Conservation (phyloP, 1,140 invertebrate genomes). For the Nasonia longicornis region DNA sequence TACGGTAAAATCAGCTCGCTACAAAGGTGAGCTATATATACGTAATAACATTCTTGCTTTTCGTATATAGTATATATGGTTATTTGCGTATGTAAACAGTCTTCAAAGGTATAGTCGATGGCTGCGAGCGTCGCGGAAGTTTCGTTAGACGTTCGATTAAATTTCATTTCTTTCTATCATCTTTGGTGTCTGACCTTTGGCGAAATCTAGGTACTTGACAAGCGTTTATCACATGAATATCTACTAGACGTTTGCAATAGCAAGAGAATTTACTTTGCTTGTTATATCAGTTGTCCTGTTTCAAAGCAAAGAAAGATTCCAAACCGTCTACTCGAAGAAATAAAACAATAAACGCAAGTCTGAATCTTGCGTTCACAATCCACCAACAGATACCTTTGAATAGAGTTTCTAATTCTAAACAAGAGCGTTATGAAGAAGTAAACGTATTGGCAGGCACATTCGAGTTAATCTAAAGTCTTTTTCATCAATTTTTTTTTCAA, state of each 20-base stretch:
- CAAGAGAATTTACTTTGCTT: not conserved
- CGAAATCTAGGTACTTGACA: not conserved
- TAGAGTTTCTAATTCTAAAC: constrained; percentile 62
- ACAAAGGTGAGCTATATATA: constrained; percentile 65
- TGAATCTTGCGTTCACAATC: not conserved
- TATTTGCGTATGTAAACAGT: constrained; percentile 62
- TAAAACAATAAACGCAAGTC: not conserved
- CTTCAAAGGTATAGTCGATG: constrained; percentile 62
- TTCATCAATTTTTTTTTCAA: constrained; percentile 40
- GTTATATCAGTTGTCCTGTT: not conserved
- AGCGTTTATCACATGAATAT: not conserved
- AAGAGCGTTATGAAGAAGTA: constrained; percentile 67
- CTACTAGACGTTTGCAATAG: not conserved
- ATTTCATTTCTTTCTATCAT: constrained; percentile 1
- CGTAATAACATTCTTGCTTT: constrained; percentile 62
- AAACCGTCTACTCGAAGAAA: not conserved
- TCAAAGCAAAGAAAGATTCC: not conserved
- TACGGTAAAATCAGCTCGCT: constrained; percentile 66
- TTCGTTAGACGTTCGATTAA: not conserved
- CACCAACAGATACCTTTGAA: constrained; percentile 65
- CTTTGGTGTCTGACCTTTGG: constrained; percentile 5
- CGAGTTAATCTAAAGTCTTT: constrained; percentile 64
- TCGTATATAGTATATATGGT: constrained; percentile 51
- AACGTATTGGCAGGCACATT: constrained; percentile 68
- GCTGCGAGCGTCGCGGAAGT: not conserved